Evolutionary conservation across 1,140 invertebrate genomes (phyloP).

Genomic region (Mylabris phalerata): DNA sequence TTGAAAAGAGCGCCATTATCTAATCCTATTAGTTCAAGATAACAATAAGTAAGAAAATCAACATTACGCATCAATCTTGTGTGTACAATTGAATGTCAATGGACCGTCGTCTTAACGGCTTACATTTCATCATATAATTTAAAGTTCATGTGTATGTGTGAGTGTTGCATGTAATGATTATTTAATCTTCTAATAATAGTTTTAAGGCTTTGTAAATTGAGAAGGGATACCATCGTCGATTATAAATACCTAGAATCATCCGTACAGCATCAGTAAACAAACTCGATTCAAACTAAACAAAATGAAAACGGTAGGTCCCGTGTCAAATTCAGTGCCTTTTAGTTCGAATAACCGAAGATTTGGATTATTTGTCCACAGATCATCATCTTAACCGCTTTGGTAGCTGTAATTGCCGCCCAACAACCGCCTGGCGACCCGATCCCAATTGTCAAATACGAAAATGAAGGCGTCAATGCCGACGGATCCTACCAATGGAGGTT

Average conservation of each 20-base stretch:
- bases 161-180: conserved; percentile 16
- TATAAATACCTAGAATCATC: conserved; percentile 11
- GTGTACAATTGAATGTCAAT: conserved; percentile 14
- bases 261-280: conserved; percentile 14
- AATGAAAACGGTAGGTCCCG: conserved; percentile 20
- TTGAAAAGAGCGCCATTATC: conserved; percentile 8
- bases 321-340: background rate
- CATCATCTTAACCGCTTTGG: background rate
- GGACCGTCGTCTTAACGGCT: conserved; percentile 6
- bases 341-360: background rate
- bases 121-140: conserved; percentile 16
- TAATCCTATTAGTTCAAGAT: conserved; percentile 2
- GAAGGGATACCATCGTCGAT: conserved; percentile 13
- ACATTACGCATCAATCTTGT: conserved; percentile 15
- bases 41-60: conserved; percentile 13
- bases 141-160: conserved; percentile 18
- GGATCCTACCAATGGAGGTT: conserved; percentile 22
- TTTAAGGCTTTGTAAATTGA: conserved; percentile 7
- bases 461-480: conserved; percentile 20
- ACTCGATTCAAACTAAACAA: background rate
- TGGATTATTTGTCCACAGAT: background rate
- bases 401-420: background rate
- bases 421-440: conserved; percentile 12
- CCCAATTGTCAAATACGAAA: conserved; percentile 22
- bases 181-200: conserved; percentile 22